Evolutionary conservation across 2,113 vertebrate species (phyloP).

Genomic region (Chrysemys picta): DNA sequence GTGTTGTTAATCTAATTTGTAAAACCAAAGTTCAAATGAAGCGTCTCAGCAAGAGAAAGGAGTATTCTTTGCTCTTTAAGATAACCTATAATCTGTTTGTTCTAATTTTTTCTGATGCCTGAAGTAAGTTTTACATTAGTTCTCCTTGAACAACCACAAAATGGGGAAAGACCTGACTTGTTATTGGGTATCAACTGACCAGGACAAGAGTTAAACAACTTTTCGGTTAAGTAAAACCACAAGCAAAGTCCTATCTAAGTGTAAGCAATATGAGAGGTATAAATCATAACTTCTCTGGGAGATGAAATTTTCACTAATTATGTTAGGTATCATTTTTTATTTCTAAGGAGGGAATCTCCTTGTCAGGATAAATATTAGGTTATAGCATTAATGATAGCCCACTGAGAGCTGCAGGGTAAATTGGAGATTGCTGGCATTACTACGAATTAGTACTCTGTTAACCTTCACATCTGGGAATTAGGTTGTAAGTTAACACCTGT

Average conservation of each 20-base stretch:
- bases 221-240: slow-evolving; percentile 61
- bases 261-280: slow-evolving; percentile 52
- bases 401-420: not conserved
- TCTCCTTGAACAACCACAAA: not conserved
- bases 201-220: slow-evolving; percentile 52
- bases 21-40: not conserved
- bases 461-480: not conserved
- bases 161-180: not conserved
- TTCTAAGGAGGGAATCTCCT: slow-evolving; percentile 26
- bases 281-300: slow-evolving; percentile 58
- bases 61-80: not conserved
- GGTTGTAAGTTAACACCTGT: not conserved
- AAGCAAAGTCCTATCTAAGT: slow-evolving; percentile 28
- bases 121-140: not conserved
- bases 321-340: not conserved
- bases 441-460: not conserved
- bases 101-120: not conserved
- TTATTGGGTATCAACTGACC: slow-evolving; percentile 1
- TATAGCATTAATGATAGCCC: not conserved
- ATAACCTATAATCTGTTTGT: not conserved
- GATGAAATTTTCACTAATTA: slow-evolving; percentile 53
- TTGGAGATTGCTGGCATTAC: not conserved
- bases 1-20: not conserved
- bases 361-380: not conserved
- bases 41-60: not conserved